Conservation (phyloP, 2,888 invertebrate species). For the Lobophora halterata region DNA sequence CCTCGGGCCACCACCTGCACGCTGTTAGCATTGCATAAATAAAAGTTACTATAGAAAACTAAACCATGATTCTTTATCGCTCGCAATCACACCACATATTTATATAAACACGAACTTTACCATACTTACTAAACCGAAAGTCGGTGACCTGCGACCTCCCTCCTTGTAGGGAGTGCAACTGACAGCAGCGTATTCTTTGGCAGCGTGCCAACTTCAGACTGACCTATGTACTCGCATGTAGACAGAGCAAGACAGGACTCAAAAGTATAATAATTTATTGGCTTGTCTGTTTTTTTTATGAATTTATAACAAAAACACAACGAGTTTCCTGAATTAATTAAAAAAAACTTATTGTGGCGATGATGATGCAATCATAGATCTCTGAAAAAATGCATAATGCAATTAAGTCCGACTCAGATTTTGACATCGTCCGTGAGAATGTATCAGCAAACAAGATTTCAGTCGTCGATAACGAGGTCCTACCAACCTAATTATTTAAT, state of each 20-base stretch:
- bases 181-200: slow-evolving; percentile 49
- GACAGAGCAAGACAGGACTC: background rate
- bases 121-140: slow-evolving; percentile 68
- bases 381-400: background rate
- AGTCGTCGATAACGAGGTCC: slow-evolving; percentile 23
- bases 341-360: no score
- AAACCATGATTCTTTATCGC: slow-evolving; percentile 57
- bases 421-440: slow-evolving; percentile 16
- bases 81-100: slow-evolving; percentile 66
- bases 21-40: slow-evolving; percentile 15
- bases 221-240: slow-evolving; percentile 33
- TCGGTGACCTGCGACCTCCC: slow-evolving; percentile 56
- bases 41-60: slow-evolving; percentile 42
- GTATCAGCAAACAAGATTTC: slow-evolving; percentile 18
- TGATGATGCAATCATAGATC: slow-evolving; percentile 7
- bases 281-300: no score
- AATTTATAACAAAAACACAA: no score
- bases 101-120: slow-evolving; percentile 64
- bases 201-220: no score
- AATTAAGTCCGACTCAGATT: slow-evolving; percentile 7
- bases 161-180: slow-evolving; percentile 50
- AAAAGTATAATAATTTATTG: background rate
- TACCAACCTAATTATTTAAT: slow-evolving; percentile 30
- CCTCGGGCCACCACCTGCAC: slow-evolving; percentile 66
- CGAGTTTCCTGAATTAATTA: no score